Base-by-base conservation (phyloP, 2,888 invertebrate species). In the Sarcophaga variegata region DNA sequence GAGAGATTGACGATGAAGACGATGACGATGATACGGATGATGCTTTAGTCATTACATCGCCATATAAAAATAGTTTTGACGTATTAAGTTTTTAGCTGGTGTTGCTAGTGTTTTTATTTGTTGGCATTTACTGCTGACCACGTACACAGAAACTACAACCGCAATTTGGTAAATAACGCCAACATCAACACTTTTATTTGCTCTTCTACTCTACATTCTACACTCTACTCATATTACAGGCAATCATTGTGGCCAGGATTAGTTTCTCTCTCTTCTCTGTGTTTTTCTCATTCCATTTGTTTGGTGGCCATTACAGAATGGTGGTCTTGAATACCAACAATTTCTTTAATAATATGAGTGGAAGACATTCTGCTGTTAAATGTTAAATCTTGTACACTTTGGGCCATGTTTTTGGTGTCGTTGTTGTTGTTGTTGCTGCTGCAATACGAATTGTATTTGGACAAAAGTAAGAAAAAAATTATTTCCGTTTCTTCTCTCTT, bases 111-210 rank as follows among this genome's bases (percentile, higher is more conserved):
- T 45, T 27, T 27, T n/a, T 66, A 17, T 69, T 20, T 45, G 22
- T 45, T 8, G 22, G 17, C 60, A 72, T 67, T 71, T 82, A 2
- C 69, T 47, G 62, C 62, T 85, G 85, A 77, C 72, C 81, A 85
- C 76, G 76, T 85, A 81, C 76, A 72, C 72, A 81, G 37, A 37
- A 77, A 62, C 67, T 81, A 47, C 67, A 81, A 85, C 81, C 85
- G 72, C 81, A 85, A 81, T 81, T 81, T 74, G 74, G 77, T 72
- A 81, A 81, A 77, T 85, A 84, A 84, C 71, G 70, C 74, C 71
- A 84, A 69, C 80, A 76, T 70, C 78, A 69, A 67, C 78, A 72
- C 66, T 70, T 72, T 60, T 74, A 72, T 47, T 59, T 64, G 22
- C 37, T 37, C 2, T 37, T 37, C 10, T 37, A 37, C 37, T 37